Evolutionary conservation across 2,113 vertebrate genomes (phyloP), one percentile per base, ranked within the genome.

Genomic region (Atrichornis clamosus): DNA sequence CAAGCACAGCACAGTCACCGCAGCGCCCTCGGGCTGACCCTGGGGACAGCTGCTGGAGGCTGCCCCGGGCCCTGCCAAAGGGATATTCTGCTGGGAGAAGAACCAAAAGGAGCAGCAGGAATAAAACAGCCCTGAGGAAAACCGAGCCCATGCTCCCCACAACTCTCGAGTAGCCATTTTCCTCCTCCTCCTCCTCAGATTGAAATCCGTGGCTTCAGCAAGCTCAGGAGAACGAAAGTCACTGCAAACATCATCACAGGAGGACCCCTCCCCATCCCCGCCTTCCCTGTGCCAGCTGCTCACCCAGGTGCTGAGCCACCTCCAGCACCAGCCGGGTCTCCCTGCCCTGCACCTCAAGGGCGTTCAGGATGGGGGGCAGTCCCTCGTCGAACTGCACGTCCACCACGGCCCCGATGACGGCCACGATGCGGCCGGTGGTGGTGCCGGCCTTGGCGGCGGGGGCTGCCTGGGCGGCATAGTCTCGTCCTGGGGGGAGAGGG

Each of bases 371-470:
- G 59, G 99, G 99, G 35, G 99, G 99, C 20, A 99, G 98, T 21
- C 96, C 99, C 84, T 99, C 99, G 20, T 99, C 99, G 76, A 99
- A 99, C 98, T 99, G 99, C 92, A 99, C 99, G 21, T 99, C 99
- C 63, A 99, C 99, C 56, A 99, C 99, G 12, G 99, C 99, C 5
- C 99, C 99, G 78, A 99, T 99, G 95, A 99, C 99, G 1, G 99
- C 99, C 93, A 99, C 99, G 67, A 99, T 99, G 42, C 98, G 99
- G 7, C 99, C 99, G 2, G 28, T 93, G 84, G 97, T 94, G 13
- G 32, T 78, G 67, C 97, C 93, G 2, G 95, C 56, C 69, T 98
- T 97, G 55, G 98, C 96, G 9, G 99, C 98, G 0, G 99, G 98
- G 1, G 98, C 97, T 1, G 98, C 96, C 37, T 98, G 98, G 5